These are phyloP conservation scores for Lucilia cuprina DNA, from an alignment of 1,140 invertebrate species.

Conservation along the genomic window DNA sequence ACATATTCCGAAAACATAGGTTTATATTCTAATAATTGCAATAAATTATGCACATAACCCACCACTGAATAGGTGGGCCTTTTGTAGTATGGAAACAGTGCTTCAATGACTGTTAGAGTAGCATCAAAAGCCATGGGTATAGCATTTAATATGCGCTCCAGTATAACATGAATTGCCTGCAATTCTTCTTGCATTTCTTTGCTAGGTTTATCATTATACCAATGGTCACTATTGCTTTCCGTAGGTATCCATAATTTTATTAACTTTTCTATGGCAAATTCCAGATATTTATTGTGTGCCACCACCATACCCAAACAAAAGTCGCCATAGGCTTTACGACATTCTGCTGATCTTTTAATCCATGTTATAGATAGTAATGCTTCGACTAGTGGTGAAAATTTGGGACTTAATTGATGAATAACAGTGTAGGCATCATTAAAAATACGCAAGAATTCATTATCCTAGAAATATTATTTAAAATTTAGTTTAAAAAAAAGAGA, in stretches of 20 bases:
- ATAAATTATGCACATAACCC: slow-evolving; percentile 71
- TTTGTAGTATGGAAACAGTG: slow-evolving; percentile 71
- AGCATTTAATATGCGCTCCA: slow-evolving; percentile 51
- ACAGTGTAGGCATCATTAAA: slow-evolving; percentile 67
- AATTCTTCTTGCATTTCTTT: slow-evolving; percentile 48
- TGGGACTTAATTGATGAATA: slow-evolving; percentile 66
- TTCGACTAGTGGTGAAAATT: slow-evolving; percentile 69
- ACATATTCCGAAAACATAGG: slow-evolving; percentile 68
- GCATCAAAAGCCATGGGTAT: slow-evolving; percentile 56
- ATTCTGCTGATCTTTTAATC: slow-evolving; percentile 63
- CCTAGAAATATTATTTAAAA: slow-evolving; percentile 54
- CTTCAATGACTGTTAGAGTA: slow-evolving; percentile 47
- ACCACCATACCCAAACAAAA: slow-evolving; percentile 72
- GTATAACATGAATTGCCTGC: slow-evolving; percentile 49
- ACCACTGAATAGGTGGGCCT: slow-evolving; percentile 66
- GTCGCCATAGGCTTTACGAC: slow-evolving; percentile 67
- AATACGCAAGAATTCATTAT: slow-evolving; percentile 67
- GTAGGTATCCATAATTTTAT: slow-evolving; percentile 66
- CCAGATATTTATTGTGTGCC: slow-evolving; percentile 69
- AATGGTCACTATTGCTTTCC: slow-evolving; percentile 45
- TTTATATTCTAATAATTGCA: slow-evolving; percentile 71
- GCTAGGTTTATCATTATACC: slow-evolving; percentile 58
- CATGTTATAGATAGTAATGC: slow-evolving; percentile 69
- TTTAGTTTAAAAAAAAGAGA: not conserved
- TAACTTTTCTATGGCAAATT: slow-evolving; percentile 67